Evolutionary conservation across 2,888 invertebrate species (phyloP), one percentile per base, ranked within the genome.

Genomic region (Elmis aenea): DNA sequence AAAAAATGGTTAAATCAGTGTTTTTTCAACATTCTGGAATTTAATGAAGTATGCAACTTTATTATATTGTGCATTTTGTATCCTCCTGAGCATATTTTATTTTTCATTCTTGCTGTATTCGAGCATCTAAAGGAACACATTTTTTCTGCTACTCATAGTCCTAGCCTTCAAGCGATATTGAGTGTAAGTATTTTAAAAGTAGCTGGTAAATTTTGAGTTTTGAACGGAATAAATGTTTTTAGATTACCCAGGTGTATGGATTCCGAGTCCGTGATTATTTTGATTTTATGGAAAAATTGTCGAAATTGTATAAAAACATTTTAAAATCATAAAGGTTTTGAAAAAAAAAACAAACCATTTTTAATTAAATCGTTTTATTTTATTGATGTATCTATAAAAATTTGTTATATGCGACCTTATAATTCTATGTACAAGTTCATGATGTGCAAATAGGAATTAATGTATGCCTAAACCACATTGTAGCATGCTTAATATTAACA

Each of bases 11-110:
- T 53, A 6, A 46, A 40, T 11, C 52, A 55, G 18, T 48, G 48
- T 33, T 55, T 53, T 13, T 50, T 55, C 23, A 46, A 51, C 24
- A 39, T 47, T 15, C 34, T 55, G 5, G 33, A 32, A 9, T 55
- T 51, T 35, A 33, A 42, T 30, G 55, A 55, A 45, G 41, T 55
- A 11, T 52, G 50, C 20, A 53, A 52, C 33, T 55, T 51, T 26
- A 13, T 53, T 6, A 15, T 29, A 8, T 38, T 55, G 21, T 28
- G 40, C 4, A 28, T 52, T 23, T 28, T 55, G 23, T 53, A 42
- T 39, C 50, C 52, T 5, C 26, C 44, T 4, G 55, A 55, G 34
- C 46, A 43, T 31, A 16, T 48, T 5, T 9, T 53, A 15, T 50
- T 41, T 24, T 55, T 45, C 36, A 33, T 51, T 23, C 26, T 48